Evolutionary conservation across 2,888 invertebrate species (phyloP).

Genomic region (Amorpha juglandis): DNA sequence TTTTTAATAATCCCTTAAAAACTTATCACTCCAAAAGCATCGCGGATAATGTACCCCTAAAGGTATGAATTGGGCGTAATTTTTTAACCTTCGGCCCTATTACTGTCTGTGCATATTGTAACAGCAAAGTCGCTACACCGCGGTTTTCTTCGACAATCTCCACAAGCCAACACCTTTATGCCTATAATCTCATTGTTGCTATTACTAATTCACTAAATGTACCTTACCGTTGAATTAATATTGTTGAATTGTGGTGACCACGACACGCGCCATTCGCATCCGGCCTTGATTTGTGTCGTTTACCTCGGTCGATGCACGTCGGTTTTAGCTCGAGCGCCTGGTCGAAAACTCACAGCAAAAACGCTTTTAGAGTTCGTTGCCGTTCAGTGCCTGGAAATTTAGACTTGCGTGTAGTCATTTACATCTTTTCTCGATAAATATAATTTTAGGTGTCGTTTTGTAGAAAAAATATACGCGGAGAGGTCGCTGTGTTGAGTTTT

Average conservation of each 20-base stretch:
- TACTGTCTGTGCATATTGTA: no score
- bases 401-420: neutral
- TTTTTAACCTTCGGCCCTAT: no score
- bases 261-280: neutral
- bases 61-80: no score
- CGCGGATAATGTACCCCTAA: no score
- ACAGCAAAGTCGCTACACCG: no score
- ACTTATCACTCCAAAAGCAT: no score
- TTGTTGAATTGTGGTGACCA: neutral
- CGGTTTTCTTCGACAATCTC: no score
- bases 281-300: conserved; percentile 18
- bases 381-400: neutral
- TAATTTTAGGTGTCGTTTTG: neutral
- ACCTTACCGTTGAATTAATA: neutral
- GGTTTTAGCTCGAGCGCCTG: neutral
- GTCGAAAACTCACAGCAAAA: conserved; percentile 1
- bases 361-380: neutral
- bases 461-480: neutral
- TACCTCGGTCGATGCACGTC: neutral
- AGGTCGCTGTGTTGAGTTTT: neutral
- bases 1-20: no score
- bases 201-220: neutral
- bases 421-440: neutral
- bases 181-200: no score
- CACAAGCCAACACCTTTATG: no score